A percentile compares a stretch with the other conserved stretches of the same genome.
phyloP scores from a whole-genome alignment of 2,113 vertebrate species.

The Neogobius melanostomus region DNA sequence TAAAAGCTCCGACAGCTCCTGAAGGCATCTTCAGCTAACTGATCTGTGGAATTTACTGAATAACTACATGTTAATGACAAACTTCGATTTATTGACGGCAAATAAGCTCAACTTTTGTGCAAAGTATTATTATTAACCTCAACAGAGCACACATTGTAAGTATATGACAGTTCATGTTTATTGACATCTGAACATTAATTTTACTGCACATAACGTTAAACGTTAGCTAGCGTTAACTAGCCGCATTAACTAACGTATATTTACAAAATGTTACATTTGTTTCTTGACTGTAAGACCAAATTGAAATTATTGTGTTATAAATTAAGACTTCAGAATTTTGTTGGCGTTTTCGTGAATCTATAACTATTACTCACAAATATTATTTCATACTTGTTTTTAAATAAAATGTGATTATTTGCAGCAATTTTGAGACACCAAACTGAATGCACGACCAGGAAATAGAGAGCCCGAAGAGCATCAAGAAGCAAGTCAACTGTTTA shows the following conservation, averaged over 20 bases:
- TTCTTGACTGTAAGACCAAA: too few species aligned
- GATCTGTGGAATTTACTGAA: too few species aligned
- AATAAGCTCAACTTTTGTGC: neutral
- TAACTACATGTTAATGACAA: neutral
- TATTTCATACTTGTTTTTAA: neutral
- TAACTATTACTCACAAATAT: too few species aligned
- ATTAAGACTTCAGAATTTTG: too few species aligned
- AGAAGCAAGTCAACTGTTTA: conserved; percentile 15
- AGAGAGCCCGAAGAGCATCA: conserved; percentile 19
- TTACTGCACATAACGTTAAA: neutral
- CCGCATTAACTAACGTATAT: too few species aligned
- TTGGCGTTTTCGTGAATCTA: too few species aligned
- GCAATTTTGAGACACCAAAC: neutral
- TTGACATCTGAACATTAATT: neutral
- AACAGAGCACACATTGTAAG: neutral
- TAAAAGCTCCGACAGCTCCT: neutral
- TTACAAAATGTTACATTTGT: too few species aligned
- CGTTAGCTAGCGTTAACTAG: neutral
- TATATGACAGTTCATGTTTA: neutral
- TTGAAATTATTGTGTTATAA: too few species aligned
- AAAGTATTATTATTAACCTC: neutral
- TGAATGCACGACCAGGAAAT: neutral
- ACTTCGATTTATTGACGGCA: neutral
- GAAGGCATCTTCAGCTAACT: neutral
- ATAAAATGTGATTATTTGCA: neutral